Conservation (phyloP, 2,888 invertebrate species). For the Drosophila stalkeri region DNA sequence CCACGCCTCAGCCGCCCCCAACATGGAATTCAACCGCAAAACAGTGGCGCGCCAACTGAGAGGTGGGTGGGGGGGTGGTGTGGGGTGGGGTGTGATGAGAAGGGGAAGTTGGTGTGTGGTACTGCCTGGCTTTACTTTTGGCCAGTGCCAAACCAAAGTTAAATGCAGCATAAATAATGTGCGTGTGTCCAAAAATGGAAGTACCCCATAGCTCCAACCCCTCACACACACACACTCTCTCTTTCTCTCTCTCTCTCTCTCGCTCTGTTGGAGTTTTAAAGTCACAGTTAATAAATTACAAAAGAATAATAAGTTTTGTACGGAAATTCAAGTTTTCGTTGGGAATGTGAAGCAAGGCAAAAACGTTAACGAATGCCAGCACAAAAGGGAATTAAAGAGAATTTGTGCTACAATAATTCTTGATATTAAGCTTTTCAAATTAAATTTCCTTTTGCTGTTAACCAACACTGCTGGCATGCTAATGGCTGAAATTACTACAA, state of each 20-base stretch:
- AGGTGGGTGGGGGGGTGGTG: neutral
- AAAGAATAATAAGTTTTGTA: neutral
- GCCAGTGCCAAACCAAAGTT: slow-evolving; percentile 73
- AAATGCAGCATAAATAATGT: slow-evolving; percentile 81
- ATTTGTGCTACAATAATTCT: neutral
- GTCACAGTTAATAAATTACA: slow-evolving; percentile 3
- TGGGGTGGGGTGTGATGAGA: too few species aligned
- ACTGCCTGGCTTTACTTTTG: slow-evolving; percentile 36
- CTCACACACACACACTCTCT: neutral
- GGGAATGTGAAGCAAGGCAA: neutral
- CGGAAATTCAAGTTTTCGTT: neutral
- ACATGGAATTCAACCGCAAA: slow-evolving; percentile 72
- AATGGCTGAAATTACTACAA: too few species aligned
- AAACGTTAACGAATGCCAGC: neutral
- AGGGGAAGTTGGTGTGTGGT: neutral
- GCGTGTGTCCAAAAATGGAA: slow-evolving; percentile 53
- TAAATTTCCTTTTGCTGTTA: neutral
- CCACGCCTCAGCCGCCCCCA: slow-evolving; percentile 43
- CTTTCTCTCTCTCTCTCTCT: neutral
- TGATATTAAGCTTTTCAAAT: neutral
- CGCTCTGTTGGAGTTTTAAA: neutral
- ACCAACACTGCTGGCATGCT: neutral
- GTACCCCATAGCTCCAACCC: neutral
- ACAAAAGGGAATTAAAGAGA: neutral
- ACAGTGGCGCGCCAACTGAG: slow-evolving; percentile 65